Evolutionary conservation across 2,113 vertebrate species (phyloP).

Genomic region (Fukomys damarensis): DNA sequence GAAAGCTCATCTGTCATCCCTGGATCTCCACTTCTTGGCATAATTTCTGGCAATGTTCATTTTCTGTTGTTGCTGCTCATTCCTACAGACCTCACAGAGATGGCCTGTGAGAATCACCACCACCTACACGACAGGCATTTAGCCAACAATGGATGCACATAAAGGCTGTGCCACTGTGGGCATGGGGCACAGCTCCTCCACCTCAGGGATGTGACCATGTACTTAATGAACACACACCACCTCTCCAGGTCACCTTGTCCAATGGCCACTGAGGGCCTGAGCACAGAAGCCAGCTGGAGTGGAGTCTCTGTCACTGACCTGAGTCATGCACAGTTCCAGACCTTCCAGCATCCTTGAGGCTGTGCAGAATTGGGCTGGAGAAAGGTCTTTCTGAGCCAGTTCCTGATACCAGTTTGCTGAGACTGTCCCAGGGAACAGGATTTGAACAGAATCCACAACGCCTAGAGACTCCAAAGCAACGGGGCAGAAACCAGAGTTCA

Average conservation of each 20-base stretch:
- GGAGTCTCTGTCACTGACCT: neutral
- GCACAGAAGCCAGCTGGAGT: neutral
- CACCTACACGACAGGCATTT: neutral
- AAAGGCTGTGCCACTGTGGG: neutral
- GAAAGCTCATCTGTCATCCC: neutral
- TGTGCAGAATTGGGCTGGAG: neutral
- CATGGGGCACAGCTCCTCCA: neutral
- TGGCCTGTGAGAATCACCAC: neutral
- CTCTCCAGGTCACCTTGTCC: neutral
- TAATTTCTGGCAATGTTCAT: neutral
- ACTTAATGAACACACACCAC: neutral
- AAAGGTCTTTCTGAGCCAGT: neutral
- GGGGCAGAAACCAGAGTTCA: neutral
- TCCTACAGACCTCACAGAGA: neutral
- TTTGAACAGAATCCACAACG: neutral
- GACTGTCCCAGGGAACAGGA: neutral
- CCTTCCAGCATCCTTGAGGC: neutral
- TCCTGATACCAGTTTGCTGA: neutral
- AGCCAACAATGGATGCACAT: neutral
- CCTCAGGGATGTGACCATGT: neutral
- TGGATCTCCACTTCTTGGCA: neutral
- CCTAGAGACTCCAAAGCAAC: slow-evolving; percentile 22
- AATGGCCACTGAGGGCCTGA: neutral
- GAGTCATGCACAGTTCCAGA: neutral
- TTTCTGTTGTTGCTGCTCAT: neutral